Conservation (phyloP, 2,888 invertebrate genomes). For the Chloroclysta siterata region DNA sequence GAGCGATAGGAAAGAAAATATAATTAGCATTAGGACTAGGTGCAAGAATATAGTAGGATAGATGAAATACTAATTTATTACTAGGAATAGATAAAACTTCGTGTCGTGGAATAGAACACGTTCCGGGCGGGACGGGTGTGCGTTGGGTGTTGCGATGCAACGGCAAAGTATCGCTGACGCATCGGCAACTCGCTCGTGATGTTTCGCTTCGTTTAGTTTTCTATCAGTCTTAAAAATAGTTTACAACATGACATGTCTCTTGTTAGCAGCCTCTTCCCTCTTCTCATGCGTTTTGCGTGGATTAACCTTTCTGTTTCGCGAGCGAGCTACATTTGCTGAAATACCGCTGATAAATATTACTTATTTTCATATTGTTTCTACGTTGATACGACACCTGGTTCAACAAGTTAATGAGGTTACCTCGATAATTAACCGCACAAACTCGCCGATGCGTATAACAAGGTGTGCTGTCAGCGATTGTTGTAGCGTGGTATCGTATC, state of each 20-base stretch:
- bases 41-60: conserved; percentile 62
- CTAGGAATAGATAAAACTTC: conserved; percentile 53
- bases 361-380: conserved; percentile 16
- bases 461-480: not conserved
- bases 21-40: conserved; percentile 53
- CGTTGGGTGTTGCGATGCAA: conserved; percentile 66
- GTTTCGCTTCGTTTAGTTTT: conserved; percentile 27
- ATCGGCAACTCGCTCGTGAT: conserved; percentile 29
- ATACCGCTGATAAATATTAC: conserved; percentile 23
- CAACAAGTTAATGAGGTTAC: conserved; percentile 10
- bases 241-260: conserved; percentile 22
- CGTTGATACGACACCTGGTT: conserved; percentile 30
- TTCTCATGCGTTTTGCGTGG: conserved; percentile 13
- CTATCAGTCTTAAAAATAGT: conserved; percentile 41
- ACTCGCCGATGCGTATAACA: not conserved
- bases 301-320: conserved; percentile 16
- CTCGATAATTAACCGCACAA: conserved; percentile 3
- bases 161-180: conserved; percentile 34
- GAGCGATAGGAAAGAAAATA: conserved; percentile 26
- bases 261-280: conserved; percentile 14
- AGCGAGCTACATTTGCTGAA: conserved; percentile 22
- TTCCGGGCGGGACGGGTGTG: conserved; percentile 81
- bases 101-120: conserved; percentile 84
- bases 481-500: conserved; percentile 29
- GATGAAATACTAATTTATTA: conserved; percentile 60